These are phyloP conservation scores for Oryzias melastigma DNA, from an alignment of 2,113 vertebrate species.

Conservation along the genomic window DNA sequence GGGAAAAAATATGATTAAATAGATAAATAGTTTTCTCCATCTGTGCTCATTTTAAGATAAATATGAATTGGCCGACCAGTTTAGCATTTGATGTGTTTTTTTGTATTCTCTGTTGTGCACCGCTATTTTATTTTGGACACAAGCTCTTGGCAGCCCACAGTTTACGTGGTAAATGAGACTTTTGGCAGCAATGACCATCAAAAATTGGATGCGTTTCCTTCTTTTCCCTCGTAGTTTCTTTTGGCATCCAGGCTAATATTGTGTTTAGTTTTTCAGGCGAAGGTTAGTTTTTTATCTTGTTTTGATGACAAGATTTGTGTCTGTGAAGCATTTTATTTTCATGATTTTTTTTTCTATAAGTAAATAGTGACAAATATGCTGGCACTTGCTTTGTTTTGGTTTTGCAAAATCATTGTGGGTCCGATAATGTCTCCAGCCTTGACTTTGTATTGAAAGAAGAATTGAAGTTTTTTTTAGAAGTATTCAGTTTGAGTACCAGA, in stretches of 20 bases:
- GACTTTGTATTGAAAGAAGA: no score
- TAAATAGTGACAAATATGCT: no score
- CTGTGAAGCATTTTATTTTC: background rate
- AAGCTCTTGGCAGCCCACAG: conserved; percentile 45
- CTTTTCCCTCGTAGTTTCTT: conserved; percentile 24
- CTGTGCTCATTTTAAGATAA: conserved; percentile 56
- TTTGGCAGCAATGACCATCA: conserved; percentile 53
- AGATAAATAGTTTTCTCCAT: conserved; percentile 36
- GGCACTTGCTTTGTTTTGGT: no score
- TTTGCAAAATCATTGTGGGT: no score
- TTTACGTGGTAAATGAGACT: conserved; percentile 68
- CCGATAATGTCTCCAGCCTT: no score
- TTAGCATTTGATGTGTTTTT: conserved; percentile 42
- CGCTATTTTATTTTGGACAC: conserved; percentile 61
- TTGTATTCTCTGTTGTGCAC: conserved; percentile 36
- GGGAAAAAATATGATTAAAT: background rate
- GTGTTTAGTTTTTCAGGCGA: conserved; percentile 49
- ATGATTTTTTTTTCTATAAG: no score
- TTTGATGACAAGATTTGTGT: conserved; percentile 44
- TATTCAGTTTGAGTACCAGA: no score
- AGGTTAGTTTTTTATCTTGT: conserved; percentile 20
- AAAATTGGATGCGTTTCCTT: conserved; percentile 57
- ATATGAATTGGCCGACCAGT: conserved; percentile 48
- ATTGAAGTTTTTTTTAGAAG: no score
- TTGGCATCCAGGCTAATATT: conserved; percentile 50